Conservation (phyloP, 2,888 invertebrate species). For the Cosmopolites sordidus region DNA sequence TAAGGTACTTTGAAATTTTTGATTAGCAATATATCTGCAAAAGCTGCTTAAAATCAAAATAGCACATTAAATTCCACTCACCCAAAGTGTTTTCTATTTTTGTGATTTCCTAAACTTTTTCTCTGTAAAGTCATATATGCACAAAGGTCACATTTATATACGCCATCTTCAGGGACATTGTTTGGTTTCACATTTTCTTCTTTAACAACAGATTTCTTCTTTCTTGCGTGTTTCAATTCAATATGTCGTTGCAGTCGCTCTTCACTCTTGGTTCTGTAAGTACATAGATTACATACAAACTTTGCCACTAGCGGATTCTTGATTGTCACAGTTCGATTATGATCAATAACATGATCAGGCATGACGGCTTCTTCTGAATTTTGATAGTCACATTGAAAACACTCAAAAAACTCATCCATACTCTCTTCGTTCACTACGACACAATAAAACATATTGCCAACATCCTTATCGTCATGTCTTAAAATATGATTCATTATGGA, state of each 20-base stretch:
- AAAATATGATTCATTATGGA: slow-evolving; percentile 23
- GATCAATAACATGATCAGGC: slow-evolving; percentile 23
- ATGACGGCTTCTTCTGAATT: slow-evolving; percentile 12
- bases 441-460: slow-evolving; percentile 21
- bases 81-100: slow-evolving; percentile 18
- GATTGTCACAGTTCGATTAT: slow-evolving; percentile 7
- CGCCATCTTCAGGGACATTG: not conserved
- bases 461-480: slow-evolving; percentile 18
- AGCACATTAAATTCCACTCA: not conserved
- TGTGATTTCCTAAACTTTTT: slow-evolving; percentile 21
- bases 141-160: slow-evolving; percentile 16
- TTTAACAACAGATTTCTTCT: not conserved
- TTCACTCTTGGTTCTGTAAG: slow-evolving; percentile 18
- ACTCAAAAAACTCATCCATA: slow-evolving; percentile 19
- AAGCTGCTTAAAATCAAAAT: no score
- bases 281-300: slow-evolving; percentile 16
- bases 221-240: slow-evolving; percentile 3
- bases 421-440: slow-evolving; percentile 5
- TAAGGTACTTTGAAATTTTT: no score
- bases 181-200: not conserved
- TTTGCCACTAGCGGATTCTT: slow-evolving; percentile 13
- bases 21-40: no score
- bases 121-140: slow-evolving; percentile 11
- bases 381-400: slow-evolving; percentile 22
- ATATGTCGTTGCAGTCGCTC: slow-evolving; percentile 13